Conservation (phyloP, 2,113 vertebrate genomes). For the Pica pica region DNA sequence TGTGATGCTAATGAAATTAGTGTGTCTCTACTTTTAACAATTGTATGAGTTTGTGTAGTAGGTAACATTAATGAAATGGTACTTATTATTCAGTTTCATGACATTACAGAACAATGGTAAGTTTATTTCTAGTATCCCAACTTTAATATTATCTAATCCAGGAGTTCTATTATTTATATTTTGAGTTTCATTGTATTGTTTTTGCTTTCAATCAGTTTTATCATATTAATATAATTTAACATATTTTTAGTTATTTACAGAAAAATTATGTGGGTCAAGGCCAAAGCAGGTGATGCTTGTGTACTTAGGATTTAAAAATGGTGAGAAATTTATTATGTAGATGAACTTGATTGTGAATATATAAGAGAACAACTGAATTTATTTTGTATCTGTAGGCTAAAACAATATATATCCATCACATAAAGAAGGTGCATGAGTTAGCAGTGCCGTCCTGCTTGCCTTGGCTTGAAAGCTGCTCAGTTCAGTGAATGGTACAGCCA, state of each 20-base stretch:
- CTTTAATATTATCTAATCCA: not conserved
- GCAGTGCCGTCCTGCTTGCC: not conserved
- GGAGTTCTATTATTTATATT: not conserved
- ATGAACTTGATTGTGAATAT: not conserved
- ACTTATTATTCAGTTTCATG: not conserved
- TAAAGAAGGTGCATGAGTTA: not conserved
- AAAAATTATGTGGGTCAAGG: not conserved
- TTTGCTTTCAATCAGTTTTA: not conserved
- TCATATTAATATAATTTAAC: not conserved
- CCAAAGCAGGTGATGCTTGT: fast-evolving
- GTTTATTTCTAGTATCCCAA: not conserved
- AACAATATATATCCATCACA: not conserved
- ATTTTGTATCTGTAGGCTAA: not conserved
- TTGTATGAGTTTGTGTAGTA: not conserved
- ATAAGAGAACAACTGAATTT: not conserved
- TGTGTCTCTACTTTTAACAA: not conserved
- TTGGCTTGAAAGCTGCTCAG: not conserved
- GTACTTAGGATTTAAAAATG: not conserved
- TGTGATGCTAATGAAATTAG: not conserved
- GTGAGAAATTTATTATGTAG: not conserved
- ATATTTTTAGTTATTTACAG: not conserved
- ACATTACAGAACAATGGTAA: not conserved
- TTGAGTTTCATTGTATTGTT: not conserved
- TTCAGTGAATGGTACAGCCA: not conserved
- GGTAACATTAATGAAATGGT: not conserved